Conservation (phyloP, 2,888 invertebrate genomes). For the Pecten maximus region DNA sequence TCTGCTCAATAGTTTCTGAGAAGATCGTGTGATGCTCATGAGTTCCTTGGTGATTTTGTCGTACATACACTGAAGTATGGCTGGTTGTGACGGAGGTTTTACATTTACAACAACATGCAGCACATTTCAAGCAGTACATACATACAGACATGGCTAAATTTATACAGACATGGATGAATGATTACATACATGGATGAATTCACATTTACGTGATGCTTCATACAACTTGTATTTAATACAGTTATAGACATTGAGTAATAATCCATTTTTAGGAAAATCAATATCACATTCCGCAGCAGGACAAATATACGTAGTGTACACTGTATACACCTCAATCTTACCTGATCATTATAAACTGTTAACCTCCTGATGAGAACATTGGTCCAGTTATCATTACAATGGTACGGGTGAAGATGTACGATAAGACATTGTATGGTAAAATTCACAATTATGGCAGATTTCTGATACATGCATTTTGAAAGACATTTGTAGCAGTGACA, state of each 20-base stretch:
- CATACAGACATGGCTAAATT: too few species aligned
- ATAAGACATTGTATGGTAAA: background rate
- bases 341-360: background rate
- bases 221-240: too few species aligned
- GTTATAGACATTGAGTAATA: background rate
- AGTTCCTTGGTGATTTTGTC: too few species aligned
- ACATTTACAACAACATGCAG: too few species aligned
- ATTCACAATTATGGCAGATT: background rate
- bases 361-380: background rate
- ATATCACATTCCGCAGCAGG: background rate
- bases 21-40: too few species aligned
- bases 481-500: conserved; percentile 4
- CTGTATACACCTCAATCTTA: background rate
- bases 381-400: background rate
- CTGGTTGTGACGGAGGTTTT: too few species aligned
- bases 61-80: too few species aligned
- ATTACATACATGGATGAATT: too few species aligned
- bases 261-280: background rate
- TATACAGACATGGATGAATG: too few species aligned
- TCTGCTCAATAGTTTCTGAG: too few species aligned
- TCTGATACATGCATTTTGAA: background rate
- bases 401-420: background rate
- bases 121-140: too few species aligned
- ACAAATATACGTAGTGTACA: background rate
- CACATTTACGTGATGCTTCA: too few species aligned